These are phyloP conservation scores for Xanthorhoe designata DNA, from an alignment of 2,888 invertebrate genomes.

Conservation along the genomic window DNA sequence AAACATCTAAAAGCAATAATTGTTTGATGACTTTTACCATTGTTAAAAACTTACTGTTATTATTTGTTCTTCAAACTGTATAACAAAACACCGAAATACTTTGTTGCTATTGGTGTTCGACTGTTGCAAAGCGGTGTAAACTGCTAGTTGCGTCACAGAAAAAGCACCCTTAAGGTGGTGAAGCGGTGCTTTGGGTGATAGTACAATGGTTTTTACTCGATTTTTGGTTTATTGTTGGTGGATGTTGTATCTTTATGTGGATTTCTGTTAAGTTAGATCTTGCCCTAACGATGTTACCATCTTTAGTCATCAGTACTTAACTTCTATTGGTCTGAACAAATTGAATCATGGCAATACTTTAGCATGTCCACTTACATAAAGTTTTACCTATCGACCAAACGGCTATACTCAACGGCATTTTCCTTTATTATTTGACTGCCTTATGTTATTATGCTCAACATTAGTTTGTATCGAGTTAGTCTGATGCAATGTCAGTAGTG, in stretches of 20 bases:
- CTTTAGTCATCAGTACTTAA: background rate
- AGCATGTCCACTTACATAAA: conserved; percentile 37
- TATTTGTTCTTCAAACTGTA: too few relatives aligned
- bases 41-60: too few relatives aligned
- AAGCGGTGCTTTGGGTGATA: too few relatives aligned
- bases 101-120: too few relatives aligned
- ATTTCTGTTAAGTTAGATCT: conserved; percentile 3
- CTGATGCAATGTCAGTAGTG: conserved; percentile 70
- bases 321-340: background rate
- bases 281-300: conserved; percentile 8
- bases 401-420: conserved; percentile 81
- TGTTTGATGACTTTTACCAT: too few relatives aligned
- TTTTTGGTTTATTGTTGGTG: conserved; percentile 31
- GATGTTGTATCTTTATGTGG: conserved; percentile 22
- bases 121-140: too few relatives aligned
- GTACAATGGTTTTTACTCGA: conserved; percentile 35
- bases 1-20: too few relatives aligned
- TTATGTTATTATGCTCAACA: conserved; percentile 82
- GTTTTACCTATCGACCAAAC: conserved; percentile 65
- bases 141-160: too few relatives aligned
- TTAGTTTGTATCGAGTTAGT: conserved; percentile 67
- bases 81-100: too few relatives aligned
- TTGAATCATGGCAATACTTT: background rate
- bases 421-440: conserved; percentile 78
- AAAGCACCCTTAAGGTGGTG: too few relatives aligned